Evolutionary conservation across 2,113 vertebrate genomes (phyloP).

Genomic region (Sylvilagus bachmani): DNA sequence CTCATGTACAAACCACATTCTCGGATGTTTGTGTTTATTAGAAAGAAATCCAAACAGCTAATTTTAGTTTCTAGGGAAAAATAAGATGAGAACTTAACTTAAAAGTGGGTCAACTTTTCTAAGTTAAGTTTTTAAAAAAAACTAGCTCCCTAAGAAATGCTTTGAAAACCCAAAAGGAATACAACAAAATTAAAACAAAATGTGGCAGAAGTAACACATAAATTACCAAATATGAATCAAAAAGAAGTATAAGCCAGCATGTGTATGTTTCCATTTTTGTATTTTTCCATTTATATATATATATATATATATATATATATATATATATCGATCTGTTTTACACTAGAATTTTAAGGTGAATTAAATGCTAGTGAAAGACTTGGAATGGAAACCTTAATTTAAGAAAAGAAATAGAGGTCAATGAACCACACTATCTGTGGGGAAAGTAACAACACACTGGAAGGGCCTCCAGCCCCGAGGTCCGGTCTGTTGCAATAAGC

Average conservation of each 20-base stretch:
- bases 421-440: background rate
- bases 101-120: slow-evolving; percentile 79
- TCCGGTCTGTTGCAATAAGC: background rate
- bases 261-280: background rate
- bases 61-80: slow-evolving; percentile 80
- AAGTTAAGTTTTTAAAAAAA: slow-evolving; percentile 40
- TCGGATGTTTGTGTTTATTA: slow-evolving; percentile 79
- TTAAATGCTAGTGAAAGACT: background rate
- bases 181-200: slow-evolving; percentile 48
- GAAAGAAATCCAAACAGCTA: slow-evolving; percentile 80
- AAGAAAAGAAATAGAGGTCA: background rate
- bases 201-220: background rate
- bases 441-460: background rate
- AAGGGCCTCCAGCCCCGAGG: background rate
- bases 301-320: background rate
- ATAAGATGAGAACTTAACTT: slow-evolving; percentile 72
- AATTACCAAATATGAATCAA: slow-evolving; percentile 5
- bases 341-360: slow-evolving; percentile 32
- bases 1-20: slow-evolving; percentile 69
- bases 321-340: background rate
- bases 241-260: background rate
- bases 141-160: background rate
- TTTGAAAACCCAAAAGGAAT: slow-evolving; percentile 54
- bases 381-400: background rate
- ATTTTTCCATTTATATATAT: background rate